A percentile compares a stretch with the other conserved stretches of the same genome.
phyloP scores from a whole-genome alignment of 2,113 vertebrate genomes.

The Ptilorrhoa leucosticta region DNA sequence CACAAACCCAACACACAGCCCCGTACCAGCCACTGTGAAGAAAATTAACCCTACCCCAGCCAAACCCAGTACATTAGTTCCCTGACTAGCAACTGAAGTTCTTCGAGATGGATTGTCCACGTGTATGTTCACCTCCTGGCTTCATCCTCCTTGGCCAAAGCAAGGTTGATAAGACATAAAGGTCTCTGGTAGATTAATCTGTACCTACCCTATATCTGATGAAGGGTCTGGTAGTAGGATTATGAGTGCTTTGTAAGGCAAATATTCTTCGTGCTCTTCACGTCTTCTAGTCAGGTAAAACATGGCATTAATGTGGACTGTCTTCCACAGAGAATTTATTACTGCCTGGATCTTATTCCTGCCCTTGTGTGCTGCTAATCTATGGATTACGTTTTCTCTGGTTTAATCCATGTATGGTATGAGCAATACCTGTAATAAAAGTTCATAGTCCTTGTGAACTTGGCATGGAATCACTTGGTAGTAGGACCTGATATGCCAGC shows the following conservation, averaged over 20 bases:
- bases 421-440: not conserved
- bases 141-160: not conserved
- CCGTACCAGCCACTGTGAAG: not conserved
- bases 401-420: not conserved
- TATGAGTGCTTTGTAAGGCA: not conserved
- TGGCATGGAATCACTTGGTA: not conserved
- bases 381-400: not conserved
- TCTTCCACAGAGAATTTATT: not conserved
- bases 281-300: not conserved
- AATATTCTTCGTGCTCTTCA: not conserved
- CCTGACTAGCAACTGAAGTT: not conserved
- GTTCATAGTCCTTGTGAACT: not conserved
- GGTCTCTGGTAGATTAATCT: not conserved
- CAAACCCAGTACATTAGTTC: not conserved
- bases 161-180: not conserved
- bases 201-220: not conserved
- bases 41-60: not conserved
- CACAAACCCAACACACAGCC: not conserved
- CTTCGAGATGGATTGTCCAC: not conserved
- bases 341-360: not conserved
- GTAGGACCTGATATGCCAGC: not conserved
- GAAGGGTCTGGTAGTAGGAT: not conserved
- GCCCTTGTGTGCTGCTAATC: not conserved
- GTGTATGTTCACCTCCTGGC: not conserved
- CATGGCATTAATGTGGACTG: not conserved